phyloP scores from a whole-genome alignment of 2,888 invertebrate species.

The Acanthococcus lagerstroemiae region DNA sequence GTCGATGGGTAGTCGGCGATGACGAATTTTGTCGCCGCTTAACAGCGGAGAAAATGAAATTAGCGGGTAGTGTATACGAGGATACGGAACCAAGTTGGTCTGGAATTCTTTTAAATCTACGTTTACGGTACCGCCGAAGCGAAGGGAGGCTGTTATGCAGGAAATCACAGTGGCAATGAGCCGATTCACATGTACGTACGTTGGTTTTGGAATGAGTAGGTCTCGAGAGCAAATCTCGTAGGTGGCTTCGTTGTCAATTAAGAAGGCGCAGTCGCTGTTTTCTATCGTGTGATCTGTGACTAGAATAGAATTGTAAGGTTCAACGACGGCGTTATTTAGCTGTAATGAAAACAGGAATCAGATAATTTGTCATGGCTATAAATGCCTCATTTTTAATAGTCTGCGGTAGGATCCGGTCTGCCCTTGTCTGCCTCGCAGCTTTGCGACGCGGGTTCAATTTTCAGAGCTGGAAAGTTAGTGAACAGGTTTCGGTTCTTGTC shows the following conservation, averaged over 20 bases:
- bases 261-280: background rate
- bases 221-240: background rate
- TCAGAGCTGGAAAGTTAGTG: too few relatives aligned
- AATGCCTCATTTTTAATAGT: too few relatives aligned
- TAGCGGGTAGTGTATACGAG: background rate
- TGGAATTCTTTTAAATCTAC: conserved; percentile 10
- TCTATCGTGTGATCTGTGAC: background rate
- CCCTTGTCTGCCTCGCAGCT: too few relatives aligned
- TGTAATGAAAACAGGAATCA: background rate
- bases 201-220: background rate
- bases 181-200: conserved; percentile 1
- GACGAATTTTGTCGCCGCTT: background rate
- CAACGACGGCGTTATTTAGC: background rate
- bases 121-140: conserved; percentile 5
- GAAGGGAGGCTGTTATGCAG: background rate
- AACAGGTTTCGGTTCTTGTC: too few relatives aligned
- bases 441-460: too few relatives aligned
- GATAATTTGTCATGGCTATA: too few relatives aligned
- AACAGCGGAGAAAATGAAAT: background rate
- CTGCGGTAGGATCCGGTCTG: too few relatives aligned
- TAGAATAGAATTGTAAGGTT: background rate
- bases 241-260: background rate
- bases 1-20: background rate
- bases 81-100: conserved; percentile 6
- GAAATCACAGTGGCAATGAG: background rate